Conservation (phyloP, 2,797 vertebrate species). For the Cichlasoma orientale region DNA sequence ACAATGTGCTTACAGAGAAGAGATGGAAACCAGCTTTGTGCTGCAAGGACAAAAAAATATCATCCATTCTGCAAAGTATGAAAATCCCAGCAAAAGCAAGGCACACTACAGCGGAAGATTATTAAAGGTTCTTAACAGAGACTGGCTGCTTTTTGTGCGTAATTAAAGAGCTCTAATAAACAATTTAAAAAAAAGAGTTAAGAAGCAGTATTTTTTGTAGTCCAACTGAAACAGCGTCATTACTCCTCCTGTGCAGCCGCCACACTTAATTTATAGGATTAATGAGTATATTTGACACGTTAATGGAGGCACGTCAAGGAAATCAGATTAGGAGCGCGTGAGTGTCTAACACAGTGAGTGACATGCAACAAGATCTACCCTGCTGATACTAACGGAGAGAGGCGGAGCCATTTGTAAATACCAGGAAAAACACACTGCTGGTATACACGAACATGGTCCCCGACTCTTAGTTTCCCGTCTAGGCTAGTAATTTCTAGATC, state of each 20-base stretch:
- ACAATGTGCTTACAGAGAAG: conserved; percentile 33
- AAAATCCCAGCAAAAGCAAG: conserved; percentile 7
- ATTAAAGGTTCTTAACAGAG: background rate
- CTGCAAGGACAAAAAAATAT: conserved; percentile 48
- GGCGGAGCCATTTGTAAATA: conserved; percentile 18
- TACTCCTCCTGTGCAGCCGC: conserved; percentile 18
- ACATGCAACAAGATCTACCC: conserved; percentile 43
- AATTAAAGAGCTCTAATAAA: conserved; percentile 10
- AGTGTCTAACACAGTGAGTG: conserved; percentile 47
- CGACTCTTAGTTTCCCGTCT: conserved; percentile 1
- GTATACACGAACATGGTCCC: background rate
- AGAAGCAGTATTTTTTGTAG: conserved; percentile 6
- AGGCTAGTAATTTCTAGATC: conserved; percentile 47
- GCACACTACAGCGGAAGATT: background rate
- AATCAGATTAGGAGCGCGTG: conserved; percentile 62
- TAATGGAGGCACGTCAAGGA: conserved; percentile 45
- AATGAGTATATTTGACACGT: conserved; percentile 47
- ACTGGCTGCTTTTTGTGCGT: background rate
- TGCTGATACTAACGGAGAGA: conserved; percentile 37
- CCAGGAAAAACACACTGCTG: conserved; percentile 27
- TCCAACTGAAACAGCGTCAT: background rate
- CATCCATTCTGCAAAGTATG: conserved; percentile 8
- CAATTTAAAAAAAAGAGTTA: conserved; percentile 10
- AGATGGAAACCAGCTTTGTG: conserved; percentile 42
- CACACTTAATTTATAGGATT: conserved; percentile 33